Evolutionary conservation across 2,113 vertebrate species (phyloP).

Genomic region (Malaclemys terrapin): DNA sequence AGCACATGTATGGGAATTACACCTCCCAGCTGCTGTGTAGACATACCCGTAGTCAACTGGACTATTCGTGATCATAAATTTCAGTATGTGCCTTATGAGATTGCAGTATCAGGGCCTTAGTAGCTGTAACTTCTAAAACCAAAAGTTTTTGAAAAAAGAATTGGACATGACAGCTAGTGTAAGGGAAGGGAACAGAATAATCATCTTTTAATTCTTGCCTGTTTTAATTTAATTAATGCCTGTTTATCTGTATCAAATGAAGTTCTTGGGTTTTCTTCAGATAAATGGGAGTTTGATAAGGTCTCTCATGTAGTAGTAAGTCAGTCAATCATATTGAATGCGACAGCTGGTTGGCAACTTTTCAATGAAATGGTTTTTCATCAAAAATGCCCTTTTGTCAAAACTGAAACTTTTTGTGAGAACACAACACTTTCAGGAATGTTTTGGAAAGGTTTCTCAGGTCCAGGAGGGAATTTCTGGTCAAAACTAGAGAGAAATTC

Average conservation of each 20-base stretch:
- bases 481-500: background rate
- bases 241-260: background rate
- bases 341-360: background rate
- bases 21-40: too few relatives aligned
- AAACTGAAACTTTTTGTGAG: conserved; percentile 36
- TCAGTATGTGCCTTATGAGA: too few relatives aligned
- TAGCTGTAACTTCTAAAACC: background rate
- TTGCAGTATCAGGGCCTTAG: background rate
- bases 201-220: background rate
- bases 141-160: background rate
- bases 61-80: too few relatives aligned
- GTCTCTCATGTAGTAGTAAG: conserved; percentile 9
- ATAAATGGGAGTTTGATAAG: conserved; percentile 28
- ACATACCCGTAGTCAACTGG: too few relatives aligned
- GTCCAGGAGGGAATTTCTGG: background rate
- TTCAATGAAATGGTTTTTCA: background rate
- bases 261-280: conserved; percentile 5
- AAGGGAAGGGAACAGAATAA: background rate
- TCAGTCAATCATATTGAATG: background rate
- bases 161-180: background rate
- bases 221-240: too few relatives aligned
- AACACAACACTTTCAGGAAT: conserved; percentile 21
- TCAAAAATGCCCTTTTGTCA: conserved; percentile 16
- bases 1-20: too few relatives aligned
- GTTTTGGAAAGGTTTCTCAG: background rate